Evolutionary conservation across 2,888 invertebrate genomes (phyloP).

Genomic region (Sympetrum striolatum): DNA sequence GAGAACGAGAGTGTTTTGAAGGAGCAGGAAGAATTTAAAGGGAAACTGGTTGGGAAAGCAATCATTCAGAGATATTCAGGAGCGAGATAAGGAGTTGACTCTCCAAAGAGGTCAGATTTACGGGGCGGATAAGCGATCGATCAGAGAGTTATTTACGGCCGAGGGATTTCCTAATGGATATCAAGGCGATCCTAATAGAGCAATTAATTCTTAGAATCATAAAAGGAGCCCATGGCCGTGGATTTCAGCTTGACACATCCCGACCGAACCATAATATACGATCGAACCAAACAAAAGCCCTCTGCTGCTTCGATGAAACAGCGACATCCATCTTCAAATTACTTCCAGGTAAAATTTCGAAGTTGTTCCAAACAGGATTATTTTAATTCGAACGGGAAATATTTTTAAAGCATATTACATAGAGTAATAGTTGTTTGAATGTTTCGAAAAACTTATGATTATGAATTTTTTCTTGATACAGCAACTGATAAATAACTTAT

Average conservation of each 20-base stretch:
- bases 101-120: not conserved
- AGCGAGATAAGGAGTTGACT: not conserved
- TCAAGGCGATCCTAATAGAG: not conserved
- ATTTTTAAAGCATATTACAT: too few species aligned
- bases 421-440: too few species aligned
- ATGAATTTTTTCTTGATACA: too few species aligned
- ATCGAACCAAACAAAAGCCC: not conserved
- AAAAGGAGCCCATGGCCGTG: slow-evolving; percentile 22
- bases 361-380: too few species aligned
- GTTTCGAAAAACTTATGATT: too few species aligned
- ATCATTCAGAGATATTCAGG: not conserved
- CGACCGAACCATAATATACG: slow-evolving; percentile 20
- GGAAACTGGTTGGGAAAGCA: not conserved
- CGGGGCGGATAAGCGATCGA: not conserved
- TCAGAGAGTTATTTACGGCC: too few species aligned
- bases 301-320: too few species aligned
- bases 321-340: too few species aligned
- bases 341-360: too few species aligned
- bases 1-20: not conserved
- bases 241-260: slow-evolving; percentile 41
- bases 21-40: not conserved
- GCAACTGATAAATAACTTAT: too few species aligned
- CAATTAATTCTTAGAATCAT: not conserved
- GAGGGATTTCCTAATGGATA: not conserved
- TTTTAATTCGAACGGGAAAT: too few species aligned